Percentiles rank a stretch among this genome's conserved stretches.
These are phyloP conservation scores for Uloborus diversus DNA, from an alignment of 1,140 invertebrate species.

Conservation along the genomic window DNA sequence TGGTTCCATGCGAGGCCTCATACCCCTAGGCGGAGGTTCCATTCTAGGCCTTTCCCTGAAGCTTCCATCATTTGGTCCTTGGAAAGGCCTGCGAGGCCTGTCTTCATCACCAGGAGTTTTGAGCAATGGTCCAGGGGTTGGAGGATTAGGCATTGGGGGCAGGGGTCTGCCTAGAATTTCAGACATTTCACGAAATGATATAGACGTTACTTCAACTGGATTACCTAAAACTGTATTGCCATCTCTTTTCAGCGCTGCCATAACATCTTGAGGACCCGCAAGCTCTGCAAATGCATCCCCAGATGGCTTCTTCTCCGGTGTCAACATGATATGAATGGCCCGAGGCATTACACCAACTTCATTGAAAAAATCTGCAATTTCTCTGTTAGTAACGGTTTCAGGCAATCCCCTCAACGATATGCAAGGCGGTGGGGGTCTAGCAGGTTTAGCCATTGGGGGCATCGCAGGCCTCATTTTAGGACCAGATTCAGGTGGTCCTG, in stretches of 20 bases:
- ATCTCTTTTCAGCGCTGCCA: slow-evolving; percentile 76
- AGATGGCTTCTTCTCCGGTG: slow-evolving; percentile 73
- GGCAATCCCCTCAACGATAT: slow-evolving; percentile 80
- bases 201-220: slow-evolving; percentile 73
- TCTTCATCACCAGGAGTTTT: slow-evolving; percentile 1
- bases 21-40: not conserved
- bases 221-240: slow-evolving; percentile 71
- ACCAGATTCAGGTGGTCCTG: not conserved
- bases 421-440: slow-evolving; percentile 64
- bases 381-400: slow-evolving; percentile 75
- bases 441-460: not conserved
- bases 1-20: slow-evolving; percentile 1
- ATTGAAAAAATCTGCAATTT: slow-evolving; percentile 82
- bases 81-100: slow-evolving; percentile 2
- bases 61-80: not conserved
- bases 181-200: slow-evolving; percentile 71
- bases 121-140: not conserved
- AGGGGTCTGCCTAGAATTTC: slow-evolving; percentile 59
- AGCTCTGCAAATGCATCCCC: slow-evolving; percentile 91
- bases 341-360: slow-evolving; percentile 78
- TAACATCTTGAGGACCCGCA: slow-evolving; percentile 73
- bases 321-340: slow-evolving; percentile 80
- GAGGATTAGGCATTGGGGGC: not conserved
- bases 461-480: not conserved
- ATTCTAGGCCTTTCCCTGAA: slow-evolving; percentile 15